Evolutionary conservation across 2,888 invertebrate species (phyloP).

Genomic region (Andrena marginata): DNA sequence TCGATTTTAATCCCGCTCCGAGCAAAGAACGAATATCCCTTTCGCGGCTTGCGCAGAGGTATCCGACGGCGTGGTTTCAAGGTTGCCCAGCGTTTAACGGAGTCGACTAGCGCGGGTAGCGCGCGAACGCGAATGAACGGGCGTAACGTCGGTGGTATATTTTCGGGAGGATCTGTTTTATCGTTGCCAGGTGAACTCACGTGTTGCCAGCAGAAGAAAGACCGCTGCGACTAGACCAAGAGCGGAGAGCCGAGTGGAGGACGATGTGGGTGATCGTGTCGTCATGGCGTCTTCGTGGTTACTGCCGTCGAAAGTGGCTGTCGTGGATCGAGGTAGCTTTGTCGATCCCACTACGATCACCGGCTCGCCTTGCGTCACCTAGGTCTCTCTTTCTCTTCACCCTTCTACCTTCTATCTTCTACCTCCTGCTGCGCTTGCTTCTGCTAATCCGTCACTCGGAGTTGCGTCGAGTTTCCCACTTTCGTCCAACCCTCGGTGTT

Average conservation of each 20-base stretch:
- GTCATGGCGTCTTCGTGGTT: slow-evolving; percentile 84
- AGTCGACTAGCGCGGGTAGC: not conserved
- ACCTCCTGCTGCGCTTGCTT: slow-evolving; percentile 42
- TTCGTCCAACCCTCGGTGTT: slow-evolving; percentile 18
- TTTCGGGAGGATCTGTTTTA: slow-evolving; percentile 3
- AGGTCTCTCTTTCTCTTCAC: slow-evolving; percentile 69
- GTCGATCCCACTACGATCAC: slow-evolving; percentile 77
- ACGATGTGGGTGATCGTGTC: slow-evolving; percentile 81
- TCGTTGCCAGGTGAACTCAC: slow-evolving; percentile 74
- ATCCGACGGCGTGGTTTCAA: not conserved
- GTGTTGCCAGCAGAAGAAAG: slow-evolving; percentile 77
- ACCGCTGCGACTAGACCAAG: slow-evolving; percentile 76
- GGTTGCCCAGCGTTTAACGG: not conserved
- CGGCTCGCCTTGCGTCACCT: slow-evolving; percentile 76
- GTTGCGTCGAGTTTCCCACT: slow-evolving; percentile 14
- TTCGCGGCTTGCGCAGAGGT: not conserved
- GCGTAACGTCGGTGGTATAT: not conserved
- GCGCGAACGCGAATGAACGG: not conserved
- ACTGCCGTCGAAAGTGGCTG: slow-evolving; percentile 82
- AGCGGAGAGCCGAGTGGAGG: slow-evolving; percentile 74
- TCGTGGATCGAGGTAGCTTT: slow-evolving; percentile 80
- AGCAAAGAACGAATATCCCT: not conserved
- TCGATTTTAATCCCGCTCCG: not conserved
- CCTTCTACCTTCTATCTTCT: slow-evolving; percentile 25
- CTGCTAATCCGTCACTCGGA: slow-evolving; percentile 30